phyloP scores from a whole-genome alignment of 2,797 vertebrate genomes.

The Danio choprae region DNA sequence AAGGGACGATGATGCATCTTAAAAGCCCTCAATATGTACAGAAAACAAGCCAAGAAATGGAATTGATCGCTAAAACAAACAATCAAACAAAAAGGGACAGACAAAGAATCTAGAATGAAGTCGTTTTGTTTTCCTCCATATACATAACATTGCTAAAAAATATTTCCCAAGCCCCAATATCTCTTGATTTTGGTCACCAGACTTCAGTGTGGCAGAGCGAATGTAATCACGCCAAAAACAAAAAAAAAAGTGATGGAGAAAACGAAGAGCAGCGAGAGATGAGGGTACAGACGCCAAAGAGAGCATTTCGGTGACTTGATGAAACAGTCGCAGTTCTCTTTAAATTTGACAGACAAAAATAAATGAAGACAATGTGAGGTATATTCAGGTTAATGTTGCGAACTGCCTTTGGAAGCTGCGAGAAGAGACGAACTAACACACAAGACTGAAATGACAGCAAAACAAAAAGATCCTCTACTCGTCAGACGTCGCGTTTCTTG shows the following conservation, averaged over 20 bases:
- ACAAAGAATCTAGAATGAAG: constrained; percentile 69
- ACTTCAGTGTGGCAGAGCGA: constrained; percentile 76
- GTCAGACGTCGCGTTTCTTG: constrained; percentile 51
- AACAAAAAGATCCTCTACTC: constrained; percentile 27
- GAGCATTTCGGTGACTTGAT: constrained; percentile 59
- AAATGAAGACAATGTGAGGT: constrained; percentile 71
- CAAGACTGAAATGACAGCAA: constrained; percentile 53
- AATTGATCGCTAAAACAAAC: constrained; percentile 71
- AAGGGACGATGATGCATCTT: constrained; percentile 79
- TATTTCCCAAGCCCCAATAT: constrained; percentile 80
- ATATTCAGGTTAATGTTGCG: constrained; percentile 73
- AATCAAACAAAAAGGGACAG: constrained; percentile 63
- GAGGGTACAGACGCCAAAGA: constrained; percentile 65
- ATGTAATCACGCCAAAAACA: constrained; percentile 59
- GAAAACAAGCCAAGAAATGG: constrained; percentile 68
- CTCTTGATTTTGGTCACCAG: constrained; percentile 83
- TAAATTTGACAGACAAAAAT: constrained; percentile 61
- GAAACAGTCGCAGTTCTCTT: constrained; percentile 61
- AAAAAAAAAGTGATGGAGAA: constrained; percentile 64
- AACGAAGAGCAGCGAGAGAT: constrained; percentile 62
- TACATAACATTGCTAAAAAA: constrained; percentile 80
- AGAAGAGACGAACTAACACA: constrained; percentile 45
- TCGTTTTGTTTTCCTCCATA: constrained; percentile 76
- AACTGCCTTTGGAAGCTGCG: constrained; percentile 55
- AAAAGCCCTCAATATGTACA: constrained; percentile 86